phyloP scores from a whole-genome alignment of 1,140 invertebrate genomes.

The Luehdorfia chinensis region DNA sequence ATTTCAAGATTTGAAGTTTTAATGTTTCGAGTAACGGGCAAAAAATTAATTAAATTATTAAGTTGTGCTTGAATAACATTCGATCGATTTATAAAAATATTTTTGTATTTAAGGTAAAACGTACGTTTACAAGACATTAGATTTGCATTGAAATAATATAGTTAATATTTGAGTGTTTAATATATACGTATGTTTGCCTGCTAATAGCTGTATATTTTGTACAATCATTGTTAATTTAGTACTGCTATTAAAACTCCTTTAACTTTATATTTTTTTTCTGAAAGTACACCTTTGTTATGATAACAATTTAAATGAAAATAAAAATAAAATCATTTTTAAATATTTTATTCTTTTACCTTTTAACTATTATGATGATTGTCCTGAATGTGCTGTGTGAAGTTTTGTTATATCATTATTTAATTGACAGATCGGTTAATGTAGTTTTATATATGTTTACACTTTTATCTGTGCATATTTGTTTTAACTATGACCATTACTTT shows the following conservation, averaged over 20 bases:
- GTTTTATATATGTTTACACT: no score
- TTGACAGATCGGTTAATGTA: no score
- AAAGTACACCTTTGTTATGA: conserved; percentile 8
- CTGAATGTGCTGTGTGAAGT: background rate
- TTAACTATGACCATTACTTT: no score
- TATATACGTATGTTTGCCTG: background rate
- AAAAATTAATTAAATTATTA: conserved; percentile 4
- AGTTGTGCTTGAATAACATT: background rate
- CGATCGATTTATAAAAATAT: conserved; percentile 8
- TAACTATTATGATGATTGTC: background rate
- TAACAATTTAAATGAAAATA: conserved; percentile 4
- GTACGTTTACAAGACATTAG: background rate
- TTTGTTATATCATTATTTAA: background rate
- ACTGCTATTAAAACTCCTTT: background rate
- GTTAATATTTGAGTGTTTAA: background rate
- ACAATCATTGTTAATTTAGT: background rate
- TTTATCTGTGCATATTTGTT: no score
- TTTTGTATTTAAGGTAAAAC: conserved; percentile 1
- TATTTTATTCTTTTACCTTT: background rate
- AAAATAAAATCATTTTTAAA: background rate
- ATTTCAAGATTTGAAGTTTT: background rate
- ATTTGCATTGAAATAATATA: background rate
- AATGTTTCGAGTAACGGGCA: background rate
- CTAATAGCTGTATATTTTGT: background rate
- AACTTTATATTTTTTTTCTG: background rate